Conservation (phyloP, 2,113 vertebrate genomes). For the Nansenia antarctica region DNA sequence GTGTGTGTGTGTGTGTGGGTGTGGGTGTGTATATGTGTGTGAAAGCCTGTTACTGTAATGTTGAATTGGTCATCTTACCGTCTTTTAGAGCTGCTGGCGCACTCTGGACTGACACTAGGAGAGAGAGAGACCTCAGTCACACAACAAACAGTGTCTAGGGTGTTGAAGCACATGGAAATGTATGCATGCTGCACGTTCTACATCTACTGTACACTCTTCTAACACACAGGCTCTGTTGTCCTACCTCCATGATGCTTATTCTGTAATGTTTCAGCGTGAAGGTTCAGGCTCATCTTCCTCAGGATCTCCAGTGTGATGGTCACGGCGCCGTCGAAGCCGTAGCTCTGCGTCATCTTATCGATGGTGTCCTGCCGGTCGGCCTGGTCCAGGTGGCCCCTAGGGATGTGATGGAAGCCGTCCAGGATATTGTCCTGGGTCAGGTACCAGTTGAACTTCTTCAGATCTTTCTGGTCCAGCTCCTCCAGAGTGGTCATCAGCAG, state of each 20-base stretch:
- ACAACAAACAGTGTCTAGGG: too few species aligned
- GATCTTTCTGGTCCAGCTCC: neutral
- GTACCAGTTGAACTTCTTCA: neutral
- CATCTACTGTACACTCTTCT: too few species aligned
- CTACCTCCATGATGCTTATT: neutral
- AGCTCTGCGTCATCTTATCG: constrained; percentile 5
- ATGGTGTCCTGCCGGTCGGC: neutral
- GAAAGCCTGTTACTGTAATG: too few species aligned
- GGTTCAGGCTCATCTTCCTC: constrained; percentile 4
- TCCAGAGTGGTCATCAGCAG: neutral
- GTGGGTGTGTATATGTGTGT: too few species aligned
- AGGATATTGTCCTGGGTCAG: neutral
- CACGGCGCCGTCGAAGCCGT: neutral
- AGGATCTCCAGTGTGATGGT: constrained; percentile 16
- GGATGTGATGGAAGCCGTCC: neutral
- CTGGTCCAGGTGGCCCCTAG: neutral
- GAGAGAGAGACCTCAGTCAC: too few species aligned
- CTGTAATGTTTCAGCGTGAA: neutral
- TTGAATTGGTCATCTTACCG: too few species aligned
- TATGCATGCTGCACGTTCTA: neutral
- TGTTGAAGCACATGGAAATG: too few species aligned
- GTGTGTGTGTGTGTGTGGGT: too few species aligned
- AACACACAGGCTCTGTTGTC: too few species aligned
- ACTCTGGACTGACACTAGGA: too few species aligned
- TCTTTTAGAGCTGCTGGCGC: too few species aligned